Conservation (phyloP, 2,113 vertebrate species). For the Nicator chloris region DNA sequence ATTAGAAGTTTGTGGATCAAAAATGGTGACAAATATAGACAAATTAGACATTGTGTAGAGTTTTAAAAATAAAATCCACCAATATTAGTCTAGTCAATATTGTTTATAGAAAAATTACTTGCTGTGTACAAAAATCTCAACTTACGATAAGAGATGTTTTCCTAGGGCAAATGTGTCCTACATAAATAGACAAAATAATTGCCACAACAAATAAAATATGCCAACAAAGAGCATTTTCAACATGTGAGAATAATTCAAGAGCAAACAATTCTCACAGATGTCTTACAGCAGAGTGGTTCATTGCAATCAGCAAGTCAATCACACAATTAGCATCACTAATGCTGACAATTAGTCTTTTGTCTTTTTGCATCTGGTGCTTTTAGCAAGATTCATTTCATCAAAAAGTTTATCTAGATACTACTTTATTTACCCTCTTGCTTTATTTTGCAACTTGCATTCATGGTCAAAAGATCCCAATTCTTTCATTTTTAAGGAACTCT, state of each 20-base stretch:
- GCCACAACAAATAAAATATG: not conserved
- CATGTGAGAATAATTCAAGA: not conserved
- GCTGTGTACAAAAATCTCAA: not conserved
- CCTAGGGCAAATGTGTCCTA: not conserved
- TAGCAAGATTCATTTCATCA: slow-evolving; percentile 22
- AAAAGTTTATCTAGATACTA: not conserved
- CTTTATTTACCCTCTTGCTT: slow-evolving; percentile 2
- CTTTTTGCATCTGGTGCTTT: not conserved
- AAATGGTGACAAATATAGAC: not conserved
- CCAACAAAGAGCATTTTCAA: not conserved
- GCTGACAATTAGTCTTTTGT: slow-evolving; percentile 26
- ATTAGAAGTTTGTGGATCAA: not conserved
- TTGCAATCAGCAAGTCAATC: slow-evolving; percentile 32
- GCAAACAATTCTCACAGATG: not conserved
- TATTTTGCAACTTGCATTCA: not conserved
- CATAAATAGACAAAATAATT: not conserved
- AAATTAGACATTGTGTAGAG: not conserved
- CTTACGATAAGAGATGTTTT: not conserved
- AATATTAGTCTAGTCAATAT: not conserved
- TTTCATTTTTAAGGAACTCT: not conserved
- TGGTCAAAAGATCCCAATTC: not conserved
- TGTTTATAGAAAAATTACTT: not conserved
- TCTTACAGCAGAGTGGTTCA: not conserved
- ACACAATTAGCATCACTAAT: not conserved
- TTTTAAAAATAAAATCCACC: not conserved